Percentiles rank a stretch among this genome's conserved stretches.
Evolutionary conservation across 2,888 invertebrate species (phyloP).

Genomic region (Phyllotreta striolata): DNA sequence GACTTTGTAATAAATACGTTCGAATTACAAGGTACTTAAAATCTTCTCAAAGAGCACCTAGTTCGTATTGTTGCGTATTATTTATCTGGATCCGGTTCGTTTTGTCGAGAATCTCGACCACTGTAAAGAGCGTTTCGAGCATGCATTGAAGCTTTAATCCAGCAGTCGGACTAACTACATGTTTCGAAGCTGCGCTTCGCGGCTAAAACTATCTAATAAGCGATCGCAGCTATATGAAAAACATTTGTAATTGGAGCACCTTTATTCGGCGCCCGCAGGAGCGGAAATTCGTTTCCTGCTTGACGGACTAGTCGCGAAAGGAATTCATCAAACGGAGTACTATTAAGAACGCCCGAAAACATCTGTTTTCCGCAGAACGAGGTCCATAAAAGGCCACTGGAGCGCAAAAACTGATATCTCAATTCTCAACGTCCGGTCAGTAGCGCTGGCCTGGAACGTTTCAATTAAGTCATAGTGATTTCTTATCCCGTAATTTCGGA

Average conservation of each 20-base stretch:
- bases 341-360: conserved; percentile 1
- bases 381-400: conserved; percentile 11
- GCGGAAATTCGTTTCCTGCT: neutral
- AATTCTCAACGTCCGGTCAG: neutral
- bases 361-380: conserved; percentile 14
- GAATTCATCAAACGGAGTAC: too few species aligned
- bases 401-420: conserved; percentile 26
- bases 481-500: conserved; percentile 14
- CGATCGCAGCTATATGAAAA: conserved; percentile 17
- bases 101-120: neutral
- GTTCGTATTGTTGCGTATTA: too few species aligned
- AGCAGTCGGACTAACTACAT: conserved; percentile 26
- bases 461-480: conserved; percentile 19
- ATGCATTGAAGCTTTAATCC: conserved; percentile 32
- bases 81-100: conserved; percentile 15
- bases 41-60: too few species aligned
- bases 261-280: neutral
- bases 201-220: conserved; percentile 28
- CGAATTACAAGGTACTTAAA: too few species aligned
- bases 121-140: conserved; percentile 21
- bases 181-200: conserved; percentile 22
- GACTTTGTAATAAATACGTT: too few species aligned
- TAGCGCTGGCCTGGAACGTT: conserved; percentile 25
- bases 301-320: too few species aligned
- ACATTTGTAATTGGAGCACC: neutral